Base-by-base conservation (phyloP, 2,113 vertebrate genomes). In the Pachyramphus minor region DNA sequence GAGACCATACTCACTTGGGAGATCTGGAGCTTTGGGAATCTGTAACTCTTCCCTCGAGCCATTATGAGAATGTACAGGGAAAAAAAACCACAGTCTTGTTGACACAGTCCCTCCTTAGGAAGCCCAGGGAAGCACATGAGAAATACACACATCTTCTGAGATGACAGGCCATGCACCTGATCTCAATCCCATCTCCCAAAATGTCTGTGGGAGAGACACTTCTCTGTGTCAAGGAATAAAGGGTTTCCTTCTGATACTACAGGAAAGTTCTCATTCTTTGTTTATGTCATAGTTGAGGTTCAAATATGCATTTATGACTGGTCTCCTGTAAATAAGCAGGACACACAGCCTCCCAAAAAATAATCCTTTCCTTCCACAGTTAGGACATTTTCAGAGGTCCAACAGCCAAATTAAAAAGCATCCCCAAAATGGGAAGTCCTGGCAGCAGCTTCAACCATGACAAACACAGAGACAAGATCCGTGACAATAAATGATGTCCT, bases 321-420 rank as follows among this genome's bases (percentile, higher is more conserved):
- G 24, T 31, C 8, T 81, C 14, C 19, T 37, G 7, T 39, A 85
- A 72, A 74, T 27, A 52, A 55, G 18, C 15, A 69, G 37, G 4
- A 7, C 2, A 5, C 2, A 4, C 3, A 6, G 1, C 4, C 9
- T 4, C 8, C 7, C 11, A 5, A 55, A 82, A 49, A 63, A 63
- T 28, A 59, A 41, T 24, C 23, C 24, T 2, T 0, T 25, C 14
- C 6, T 55, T 82, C 35, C 14, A 14, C 41, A 72, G 7, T 22
- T 28, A 73, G 12, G n/a, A 59, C 17, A 35, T 39, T 73, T 88
- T 62, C 42, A 74, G 50, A 69, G 18, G 24, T 73, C n/a, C 39
- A 56, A 8, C 14, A 56, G 67, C 6, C 4, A 77, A 52, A 72
- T 30, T 23, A 31, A 47, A 81, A 50, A 24, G 1, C 20, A 35